Evolutionary conservation across 1,140 invertebrate species (phyloP).

Genomic region (Heliconius hermathena): DNA sequence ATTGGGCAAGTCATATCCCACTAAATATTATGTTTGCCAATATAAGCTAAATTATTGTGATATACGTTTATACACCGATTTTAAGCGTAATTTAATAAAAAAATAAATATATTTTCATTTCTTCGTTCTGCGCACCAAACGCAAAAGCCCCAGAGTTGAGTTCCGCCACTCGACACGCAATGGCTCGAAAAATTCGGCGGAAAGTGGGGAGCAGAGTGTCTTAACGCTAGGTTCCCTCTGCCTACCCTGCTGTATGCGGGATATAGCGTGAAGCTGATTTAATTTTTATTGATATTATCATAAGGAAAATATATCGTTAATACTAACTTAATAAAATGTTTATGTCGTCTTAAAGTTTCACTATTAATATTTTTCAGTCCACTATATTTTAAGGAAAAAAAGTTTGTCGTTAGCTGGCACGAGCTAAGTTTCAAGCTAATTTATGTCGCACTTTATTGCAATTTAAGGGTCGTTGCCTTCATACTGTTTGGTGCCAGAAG

Average conservation of each 20-base stretch:
- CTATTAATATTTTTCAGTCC: not conserved
- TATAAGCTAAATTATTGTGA: not conserved
- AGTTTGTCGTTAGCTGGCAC: slow-evolving; percentile 45
- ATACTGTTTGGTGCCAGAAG: slow-evolving; percentile 54
- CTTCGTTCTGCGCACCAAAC: not conserved
- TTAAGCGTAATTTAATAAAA: not conserved
- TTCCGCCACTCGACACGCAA: too few species aligned
- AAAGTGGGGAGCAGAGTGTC: too few species aligned
- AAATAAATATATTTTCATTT: not conserved
- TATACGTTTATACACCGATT: not conserved
- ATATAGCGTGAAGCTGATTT: too few species aligned
- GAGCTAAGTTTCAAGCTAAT: slow-evolving; percentile 55
- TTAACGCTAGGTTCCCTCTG: too few species aligned
- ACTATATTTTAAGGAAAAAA: slow-evolving; percentile 10
- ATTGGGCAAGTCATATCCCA: slow-evolving; percentile 62
- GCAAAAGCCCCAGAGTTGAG: too few species aligned
- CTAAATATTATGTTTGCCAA: slow-evolving; percentile 10
- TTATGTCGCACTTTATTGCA: slow-evolving; percentile 61
- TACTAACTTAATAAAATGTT: not conserved
- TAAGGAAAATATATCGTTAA: not conserved
- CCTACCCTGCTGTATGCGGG: too few species aligned
- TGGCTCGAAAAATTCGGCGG: too few species aligned
- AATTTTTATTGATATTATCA: not conserved
- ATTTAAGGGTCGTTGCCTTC: slow-evolving; percentile 53
- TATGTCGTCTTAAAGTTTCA: not conserved